These are phyloP conservation scores for Neelides folsomi DNA, from an alignment of 2,888 invertebrate species.

Conservation along the genomic window DNA sequence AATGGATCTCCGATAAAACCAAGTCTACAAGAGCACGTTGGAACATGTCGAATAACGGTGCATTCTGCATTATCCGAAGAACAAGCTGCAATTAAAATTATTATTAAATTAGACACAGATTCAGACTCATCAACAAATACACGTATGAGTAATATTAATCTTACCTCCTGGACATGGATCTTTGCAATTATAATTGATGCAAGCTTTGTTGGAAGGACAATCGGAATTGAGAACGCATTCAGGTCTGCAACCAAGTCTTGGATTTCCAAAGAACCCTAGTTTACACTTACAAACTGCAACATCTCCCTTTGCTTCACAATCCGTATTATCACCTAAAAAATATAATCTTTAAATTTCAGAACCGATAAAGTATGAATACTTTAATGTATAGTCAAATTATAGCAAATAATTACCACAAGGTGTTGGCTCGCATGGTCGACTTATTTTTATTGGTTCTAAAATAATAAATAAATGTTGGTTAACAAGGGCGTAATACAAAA, in stretches of 20 bases:
- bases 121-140: conserved; percentile 31
- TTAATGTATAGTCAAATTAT: no score
- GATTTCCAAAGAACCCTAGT: conserved; percentile 64
- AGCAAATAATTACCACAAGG: conserved; percentile 21
- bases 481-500: no score
- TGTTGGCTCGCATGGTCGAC: conserved; percentile 22
- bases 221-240: conserved; percentile 62
- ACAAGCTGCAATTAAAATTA: conserved; percentile 42
- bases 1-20: conserved; percentile 56
- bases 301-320: conserved; percentile 52
- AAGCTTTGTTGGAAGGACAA: conserved; percentile 34
- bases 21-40: conserved; percentile 59
- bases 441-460: conserved; percentile 5
- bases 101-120: not conserved
- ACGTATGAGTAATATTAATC: conserved; percentile 39
- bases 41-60: conserved; percentile 56
- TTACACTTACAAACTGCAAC: conserved; percentile 57
- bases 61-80: conserved; percentile 48
- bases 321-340: conserved; percentile 50
- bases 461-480: no score
- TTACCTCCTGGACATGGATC: conserved; percentile 50
- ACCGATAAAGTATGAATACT: no score
- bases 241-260: conserved; percentile 62
- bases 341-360: no score
- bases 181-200: conserved; percentile 35